Percentiles rank a stretch among this genome's conserved stretches.
These are phyloP conservation scores for Anas platyrhynchos DNA, from an alignment of 2,113 vertebrate species.

Conservation along the genomic window DNA sequence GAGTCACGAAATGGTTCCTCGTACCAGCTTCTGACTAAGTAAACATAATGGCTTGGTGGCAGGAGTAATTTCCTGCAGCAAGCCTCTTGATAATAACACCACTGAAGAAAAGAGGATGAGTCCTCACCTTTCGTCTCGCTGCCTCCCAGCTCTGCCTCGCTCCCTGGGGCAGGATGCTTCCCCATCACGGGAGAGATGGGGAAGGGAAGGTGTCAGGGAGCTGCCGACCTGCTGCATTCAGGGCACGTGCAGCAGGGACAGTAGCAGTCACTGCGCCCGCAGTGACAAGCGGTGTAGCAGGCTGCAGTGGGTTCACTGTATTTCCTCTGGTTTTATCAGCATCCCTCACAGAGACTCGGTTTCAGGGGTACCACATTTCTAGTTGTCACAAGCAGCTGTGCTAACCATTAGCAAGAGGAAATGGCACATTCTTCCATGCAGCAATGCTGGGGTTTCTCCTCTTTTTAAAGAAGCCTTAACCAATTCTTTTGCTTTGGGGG, in stretches of 20 bases:
- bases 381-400: background rate
- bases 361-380: background rate
- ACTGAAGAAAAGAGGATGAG: background rate
- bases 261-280: background rate
- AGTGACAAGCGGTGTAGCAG: background rate
- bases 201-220: background rate
- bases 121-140: background rate
- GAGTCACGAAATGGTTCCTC: constrained; percentile 7
- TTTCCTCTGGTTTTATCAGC: background rate
- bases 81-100: background rate
- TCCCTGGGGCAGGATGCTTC: background rate
- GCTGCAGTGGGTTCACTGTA: background rate
- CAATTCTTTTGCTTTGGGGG: background rate
- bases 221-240: background rate
- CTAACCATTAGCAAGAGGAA: background rate
- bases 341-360: fast-evolving
- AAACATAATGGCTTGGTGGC: background rate
- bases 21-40: background rate
- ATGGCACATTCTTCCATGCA: background rate
- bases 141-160: background rate
- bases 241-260: fast-evolving
- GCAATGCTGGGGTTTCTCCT: background rate
- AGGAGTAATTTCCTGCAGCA: background rate
- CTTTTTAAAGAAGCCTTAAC: background rate
- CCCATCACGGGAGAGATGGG: background rate